A percentile compares a stretch with the other conserved stretches of the same genome.
Conservation (phyloP, 1,140 invertebrate species). For the Drosophila quadrilineata region DNA sequence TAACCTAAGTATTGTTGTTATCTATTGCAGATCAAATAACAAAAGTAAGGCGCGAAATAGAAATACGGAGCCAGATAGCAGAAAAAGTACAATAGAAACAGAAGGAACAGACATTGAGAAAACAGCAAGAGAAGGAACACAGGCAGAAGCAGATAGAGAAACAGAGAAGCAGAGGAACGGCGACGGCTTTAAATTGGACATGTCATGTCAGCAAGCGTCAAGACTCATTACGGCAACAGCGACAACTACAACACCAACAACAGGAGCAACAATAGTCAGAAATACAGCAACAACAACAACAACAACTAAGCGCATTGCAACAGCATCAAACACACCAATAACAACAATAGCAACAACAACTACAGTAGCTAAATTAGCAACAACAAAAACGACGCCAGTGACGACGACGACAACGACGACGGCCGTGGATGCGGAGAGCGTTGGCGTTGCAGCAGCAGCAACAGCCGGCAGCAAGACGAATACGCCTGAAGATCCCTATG, state of each 20-base stretch:
- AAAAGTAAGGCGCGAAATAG: slow-evolving; percentile 14
- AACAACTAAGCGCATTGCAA: slow-evolving; percentile 31
- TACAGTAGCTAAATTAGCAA: slow-evolving; percentile 37
- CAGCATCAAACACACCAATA: slow-evolving; percentile 37
- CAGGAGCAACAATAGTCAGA: slow-evolving; percentile 23
- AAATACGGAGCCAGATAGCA: slow-evolving; percentile 13
- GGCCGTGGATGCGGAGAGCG: slow-evolving; percentile 39
- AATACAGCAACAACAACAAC: slow-evolving; percentile 21
- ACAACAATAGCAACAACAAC: slow-evolving; percentile 39
- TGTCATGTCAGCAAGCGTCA: slow-evolving; percentile 81
- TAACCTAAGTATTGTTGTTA: slow-evolving; percentile 30
- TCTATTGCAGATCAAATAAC: slow-evolving; percentile 58
- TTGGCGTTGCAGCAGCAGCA: slow-evolving; percentile 26
- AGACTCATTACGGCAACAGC: slow-evolving; percentile 58
- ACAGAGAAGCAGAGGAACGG: slow-evolving; percentile 29
- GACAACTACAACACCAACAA: slow-evolving; percentile 41
- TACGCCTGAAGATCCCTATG: slow-evolving; percentile 80
- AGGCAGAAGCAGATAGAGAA: too few species aligned
- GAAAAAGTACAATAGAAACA: slow-evolving; percentile 9
- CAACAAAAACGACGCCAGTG: slow-evolving; percentile 34
- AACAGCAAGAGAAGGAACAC: slow-evolving; percentile 13
- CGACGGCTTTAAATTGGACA: slow-evolving; percentile 77
- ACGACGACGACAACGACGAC: slow-evolving; percentile 24
- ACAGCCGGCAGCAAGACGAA: slow-evolving; percentile 51
- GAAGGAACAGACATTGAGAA: background rate